These are phyloP conservation scores for Ecliptopera silaceata DNA, from an alignment of 2,888 invertebrate species.

Conservation along the genomic window DNA sequence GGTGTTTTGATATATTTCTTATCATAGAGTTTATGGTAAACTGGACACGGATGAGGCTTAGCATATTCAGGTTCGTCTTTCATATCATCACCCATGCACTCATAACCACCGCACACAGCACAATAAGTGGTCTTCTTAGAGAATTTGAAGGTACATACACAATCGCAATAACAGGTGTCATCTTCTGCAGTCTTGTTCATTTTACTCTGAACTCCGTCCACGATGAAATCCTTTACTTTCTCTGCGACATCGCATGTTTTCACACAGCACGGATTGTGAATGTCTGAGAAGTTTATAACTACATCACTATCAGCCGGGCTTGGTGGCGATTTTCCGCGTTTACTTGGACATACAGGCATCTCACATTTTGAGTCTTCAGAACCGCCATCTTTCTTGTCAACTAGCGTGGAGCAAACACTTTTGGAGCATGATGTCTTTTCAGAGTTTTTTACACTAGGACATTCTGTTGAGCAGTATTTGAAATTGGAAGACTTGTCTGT, in stretches of 20 bases:
- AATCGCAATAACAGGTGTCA: slow-evolving; percentile 71
- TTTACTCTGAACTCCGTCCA: slow-evolving; percentile 50
- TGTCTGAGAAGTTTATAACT: slow-evolving; percentile 58
- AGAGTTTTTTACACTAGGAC: slow-evolving; percentile 54
- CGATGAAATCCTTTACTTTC: slow-evolving; percentile 68
- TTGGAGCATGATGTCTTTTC: slow-evolving; percentile 56
- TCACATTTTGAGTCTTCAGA: slow-evolving; percentile 41
- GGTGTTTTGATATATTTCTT: slow-evolving; percentile 57
- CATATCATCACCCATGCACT: slow-evolving; percentile 69
- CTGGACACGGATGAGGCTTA: slow-evolving; percentile 72
- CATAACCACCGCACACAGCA: slow-evolving; percentile 71
- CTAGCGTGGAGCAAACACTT: slow-evolving; percentile 48
- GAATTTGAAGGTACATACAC: slow-evolving; percentile 69
- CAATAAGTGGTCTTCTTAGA: slow-evolving; percentile 71
- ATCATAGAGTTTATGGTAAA: slow-evolving; percentile 73
- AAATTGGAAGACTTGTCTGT: slow-evolving; percentile 42
- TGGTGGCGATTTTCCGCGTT: slow-evolving; percentile 39
- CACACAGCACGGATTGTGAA: slow-evolving; percentile 67
- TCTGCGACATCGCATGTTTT: slow-evolving; percentile 67
- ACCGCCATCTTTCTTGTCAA: slow-evolving; percentile 24
- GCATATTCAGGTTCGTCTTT: slow-evolving; percentile 57
- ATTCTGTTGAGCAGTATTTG: slow-evolving; percentile 56
- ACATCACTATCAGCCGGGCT: slow-evolving; percentile 74
- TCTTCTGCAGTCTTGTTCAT: slow-evolving; percentile 43
- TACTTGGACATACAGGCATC: slow-evolving; percentile 48